phyloP scores from a whole-genome alignment of 1,140 invertebrate species.

The Alviniconcha marisindica region DNA sequence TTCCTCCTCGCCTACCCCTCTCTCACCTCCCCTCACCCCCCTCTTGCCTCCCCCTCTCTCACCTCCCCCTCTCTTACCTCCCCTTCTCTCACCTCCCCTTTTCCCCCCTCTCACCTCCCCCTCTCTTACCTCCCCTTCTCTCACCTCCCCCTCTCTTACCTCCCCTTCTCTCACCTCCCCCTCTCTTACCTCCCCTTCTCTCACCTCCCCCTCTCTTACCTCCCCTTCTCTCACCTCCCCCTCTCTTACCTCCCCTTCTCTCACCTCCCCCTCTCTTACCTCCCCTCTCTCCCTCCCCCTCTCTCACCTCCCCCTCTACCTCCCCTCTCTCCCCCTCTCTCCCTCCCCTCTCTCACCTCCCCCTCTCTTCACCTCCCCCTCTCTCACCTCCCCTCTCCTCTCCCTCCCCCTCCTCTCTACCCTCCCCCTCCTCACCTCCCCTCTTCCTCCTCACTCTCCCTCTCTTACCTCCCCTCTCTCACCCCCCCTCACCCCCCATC shows the following conservation, averaged over 20 bases:
- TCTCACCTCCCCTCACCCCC: too few species aligned
- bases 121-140: background rate
- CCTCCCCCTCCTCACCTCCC: too few species aligned
- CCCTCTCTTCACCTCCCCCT: too few species aligned
- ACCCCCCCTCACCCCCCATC: too few species aligned
- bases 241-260: background rate
- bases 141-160: background rate
- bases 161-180: background rate
- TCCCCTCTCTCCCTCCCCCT: background rate
- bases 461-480: too few species aligned
- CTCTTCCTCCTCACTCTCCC: too few species aligned
- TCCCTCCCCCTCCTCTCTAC: background rate
- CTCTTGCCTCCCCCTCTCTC: too few species aligned
- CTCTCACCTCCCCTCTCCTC: constrained; percentile 1
- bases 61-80: too few species aligned
- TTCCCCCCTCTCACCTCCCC: background rate
- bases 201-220: too few species aligned
- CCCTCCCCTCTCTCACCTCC: background rate
- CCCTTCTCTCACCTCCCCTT: background rate
- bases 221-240: background rate
- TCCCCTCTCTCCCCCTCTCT: too few species aligned
- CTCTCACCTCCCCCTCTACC: background rate
- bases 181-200: background rate
- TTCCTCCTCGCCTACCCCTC: too few species aligned
- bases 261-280: background rate